These are phyloP conservation scores for Orestias chungarensis DNA, from an alignment of 2,797 vertebrate genomes.

Conservation along the genomic window DNA sequence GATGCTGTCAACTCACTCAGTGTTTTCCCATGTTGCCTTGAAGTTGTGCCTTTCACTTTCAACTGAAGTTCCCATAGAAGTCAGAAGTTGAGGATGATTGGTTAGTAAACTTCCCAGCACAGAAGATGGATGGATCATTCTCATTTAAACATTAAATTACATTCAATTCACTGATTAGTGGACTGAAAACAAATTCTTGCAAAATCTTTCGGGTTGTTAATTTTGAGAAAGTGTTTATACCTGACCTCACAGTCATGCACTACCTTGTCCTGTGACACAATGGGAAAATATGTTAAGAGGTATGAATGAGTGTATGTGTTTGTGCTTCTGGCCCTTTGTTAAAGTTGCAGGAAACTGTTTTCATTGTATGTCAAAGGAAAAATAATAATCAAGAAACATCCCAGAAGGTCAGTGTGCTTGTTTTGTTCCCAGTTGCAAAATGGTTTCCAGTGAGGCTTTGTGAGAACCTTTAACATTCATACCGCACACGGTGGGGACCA, in stretches of 20 bases:
- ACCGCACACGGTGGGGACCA: background rate
- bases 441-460: conserved; percentile 3
- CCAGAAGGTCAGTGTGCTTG: conserved; percentile 61
- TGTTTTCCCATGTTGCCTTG: background rate
- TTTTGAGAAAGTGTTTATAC: background rate
- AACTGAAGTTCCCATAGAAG: no score
- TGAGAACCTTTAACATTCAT: conserved; percentile 19
- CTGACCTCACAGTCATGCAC: background rate
- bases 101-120: no score
- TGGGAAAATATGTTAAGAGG: background rate
- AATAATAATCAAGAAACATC: conserved; percentile 67
- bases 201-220: background rate
- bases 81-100: no score
- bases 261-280: background rate
- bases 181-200: background rate
- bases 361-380: conserved; percentile 66
- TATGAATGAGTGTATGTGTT: background rate
- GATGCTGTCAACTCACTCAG: background rate
- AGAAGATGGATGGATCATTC: no score
- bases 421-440: conserved; percentile 33
- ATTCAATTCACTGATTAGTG: no score
- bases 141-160: no score
- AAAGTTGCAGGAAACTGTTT: conserved; percentile 66
- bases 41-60: no score
- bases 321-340: conserved; percentile 31